A percentile compares a stretch with the other conserved stretches of the same genome.
Conservation (phyloP, 2,797 vertebrate species). For the Lutra lutra region DNA sequence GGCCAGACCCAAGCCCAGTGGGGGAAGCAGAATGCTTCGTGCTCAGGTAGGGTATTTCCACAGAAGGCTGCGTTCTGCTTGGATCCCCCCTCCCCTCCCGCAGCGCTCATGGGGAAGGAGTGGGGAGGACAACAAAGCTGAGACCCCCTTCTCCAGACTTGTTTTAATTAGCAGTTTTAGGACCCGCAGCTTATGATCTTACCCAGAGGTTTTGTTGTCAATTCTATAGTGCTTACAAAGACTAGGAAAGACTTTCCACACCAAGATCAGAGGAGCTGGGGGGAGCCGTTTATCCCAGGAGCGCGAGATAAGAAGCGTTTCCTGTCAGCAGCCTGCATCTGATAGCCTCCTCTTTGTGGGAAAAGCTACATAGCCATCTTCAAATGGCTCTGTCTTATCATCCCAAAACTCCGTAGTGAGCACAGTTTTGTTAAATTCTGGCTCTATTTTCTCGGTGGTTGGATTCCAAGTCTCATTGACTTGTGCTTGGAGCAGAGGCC, state of each 20-base stretch:
- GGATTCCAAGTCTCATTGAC: neutral
- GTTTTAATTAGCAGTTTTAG: neutral
- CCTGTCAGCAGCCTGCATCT: neutral
- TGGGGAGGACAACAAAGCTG: accelerated
- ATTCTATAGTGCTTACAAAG: neutral
- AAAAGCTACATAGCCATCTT: neutral
- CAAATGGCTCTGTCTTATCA: neutral
- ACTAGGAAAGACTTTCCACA: neutral
- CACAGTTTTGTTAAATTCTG: neutral
- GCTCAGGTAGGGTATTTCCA: accelerated
- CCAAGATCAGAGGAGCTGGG: neutral
- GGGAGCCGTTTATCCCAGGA: neutral
- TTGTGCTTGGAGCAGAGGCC: neutral
- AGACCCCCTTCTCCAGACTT: neutral
- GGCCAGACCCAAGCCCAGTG: neutral
- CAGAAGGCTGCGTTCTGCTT: neutral
- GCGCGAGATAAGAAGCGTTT: neutral
- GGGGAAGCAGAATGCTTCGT: neutral
- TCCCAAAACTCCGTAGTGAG: neutral
- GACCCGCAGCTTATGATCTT: neutral
- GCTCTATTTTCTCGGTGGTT: neutral
- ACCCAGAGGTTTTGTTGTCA: neutral
- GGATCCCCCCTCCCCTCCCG: accelerated
- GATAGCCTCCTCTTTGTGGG: neutral
- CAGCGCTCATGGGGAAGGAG: neutral